Evolutionary conservation across 2,797 vertebrate species (phyloP).

Genomic region (Poeciliopsis infans): DNA sequence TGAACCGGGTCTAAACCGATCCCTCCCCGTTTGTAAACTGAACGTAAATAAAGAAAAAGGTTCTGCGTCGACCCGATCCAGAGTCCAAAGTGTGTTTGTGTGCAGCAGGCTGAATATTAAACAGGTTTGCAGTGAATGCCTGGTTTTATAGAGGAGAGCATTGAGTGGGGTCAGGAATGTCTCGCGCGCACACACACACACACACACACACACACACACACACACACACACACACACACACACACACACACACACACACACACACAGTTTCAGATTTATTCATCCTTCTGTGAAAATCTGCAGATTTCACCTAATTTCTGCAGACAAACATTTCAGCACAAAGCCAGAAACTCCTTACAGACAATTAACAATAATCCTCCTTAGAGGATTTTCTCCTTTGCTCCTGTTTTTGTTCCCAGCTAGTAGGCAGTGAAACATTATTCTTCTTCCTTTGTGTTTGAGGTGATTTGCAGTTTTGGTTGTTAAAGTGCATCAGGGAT

Average conservation of each 20-base stretch:
- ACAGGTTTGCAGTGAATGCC: conserved; percentile 68
- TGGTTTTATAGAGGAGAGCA: conserved; percentile 67
- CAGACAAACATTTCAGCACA: neutral
- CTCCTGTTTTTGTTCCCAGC: conserved; percentile 6
- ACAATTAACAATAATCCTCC: neutral
- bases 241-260: conserved; percentile 5
- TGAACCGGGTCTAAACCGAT: neutral
- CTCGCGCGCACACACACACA: conserved; percentile 11
- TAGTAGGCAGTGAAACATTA: neutral
- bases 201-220: conserved; percentile 2
- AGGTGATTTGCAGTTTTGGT: conserved; percentile 14
- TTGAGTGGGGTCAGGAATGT: conserved; percentile 80
- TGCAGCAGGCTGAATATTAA: conserved; percentile 61
- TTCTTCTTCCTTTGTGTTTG: conserved; percentile 12
- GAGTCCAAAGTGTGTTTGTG: neutral
- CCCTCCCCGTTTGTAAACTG: neutral
- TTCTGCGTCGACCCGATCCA: neutral
- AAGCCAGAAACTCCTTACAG: neutral
- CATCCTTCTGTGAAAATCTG: conserved; percentile 26
- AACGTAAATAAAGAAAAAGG: neutral
- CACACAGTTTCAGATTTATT: conserved; percentile 11
- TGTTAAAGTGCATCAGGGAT: conserved; percentile 44
- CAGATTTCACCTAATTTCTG: conserved; percentile 15
- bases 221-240: conserved; percentile 4
- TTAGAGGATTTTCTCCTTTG: conserved; percentile 4